Evolutionary conservation across 2,113 vertebrate genomes (phyloP).

Genomic region (Dipodomys ordii): DNA sequence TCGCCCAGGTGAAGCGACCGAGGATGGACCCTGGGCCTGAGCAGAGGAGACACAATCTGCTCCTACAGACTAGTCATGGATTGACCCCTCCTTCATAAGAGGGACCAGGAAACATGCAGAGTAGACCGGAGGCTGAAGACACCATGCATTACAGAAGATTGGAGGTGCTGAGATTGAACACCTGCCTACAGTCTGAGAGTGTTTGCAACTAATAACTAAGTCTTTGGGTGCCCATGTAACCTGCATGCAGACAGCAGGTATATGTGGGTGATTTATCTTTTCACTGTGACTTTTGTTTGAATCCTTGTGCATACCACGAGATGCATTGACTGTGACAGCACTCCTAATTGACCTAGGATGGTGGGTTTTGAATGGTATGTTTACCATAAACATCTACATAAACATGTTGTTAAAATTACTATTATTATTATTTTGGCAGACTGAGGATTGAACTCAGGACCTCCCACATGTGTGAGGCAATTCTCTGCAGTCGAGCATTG

Average conservation of each 20-base stretch:
- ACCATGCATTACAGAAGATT: not conserved
- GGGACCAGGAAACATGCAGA: not conserved
- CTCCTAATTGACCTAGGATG: not conserved
- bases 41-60: not conserved
- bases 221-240: not conserved
- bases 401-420: too few species aligned
- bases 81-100: not conserved
- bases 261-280: not conserved
- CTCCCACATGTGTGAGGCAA: too few species aligned
- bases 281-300: not conserved
- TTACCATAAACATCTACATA: too few species aligned
- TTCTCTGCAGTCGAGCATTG: too few species aligned
- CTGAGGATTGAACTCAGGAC: too few species aligned
- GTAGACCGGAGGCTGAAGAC: not conserved
- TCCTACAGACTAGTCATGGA: too few species aligned
- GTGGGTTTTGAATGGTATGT: not conserved
- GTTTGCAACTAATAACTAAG: fast-evolving
- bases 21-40: fast-evolving
- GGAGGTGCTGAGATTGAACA: too few species aligned
- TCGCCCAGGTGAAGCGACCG: not conserved
- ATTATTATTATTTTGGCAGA: too few species aligned
- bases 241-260: not conserved
- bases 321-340: not conserved
- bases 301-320: not conserved
- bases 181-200: not conserved